Evolutionary conservation across 2,888 invertebrate genomes (phyloP).

Genomic region (Aphodius granarius): DNA sequence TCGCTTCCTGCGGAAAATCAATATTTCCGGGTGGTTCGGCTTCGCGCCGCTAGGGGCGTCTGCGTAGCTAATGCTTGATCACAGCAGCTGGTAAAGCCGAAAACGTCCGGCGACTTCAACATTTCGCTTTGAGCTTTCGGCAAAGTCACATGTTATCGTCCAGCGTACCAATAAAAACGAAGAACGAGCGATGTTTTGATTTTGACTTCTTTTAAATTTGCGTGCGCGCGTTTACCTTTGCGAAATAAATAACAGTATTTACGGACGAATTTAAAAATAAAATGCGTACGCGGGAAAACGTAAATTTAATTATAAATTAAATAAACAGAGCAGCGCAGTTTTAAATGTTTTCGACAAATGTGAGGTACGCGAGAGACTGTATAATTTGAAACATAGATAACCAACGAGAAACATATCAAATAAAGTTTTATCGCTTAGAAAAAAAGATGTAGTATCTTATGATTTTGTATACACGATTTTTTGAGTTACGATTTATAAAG

Average conservation of each 20-base stretch:
- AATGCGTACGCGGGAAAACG: not conserved
- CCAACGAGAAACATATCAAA: not conserved
- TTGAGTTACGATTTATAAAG: not conserved
- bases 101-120: slow-evolving; percentile 17
- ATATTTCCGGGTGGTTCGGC: slow-evolving; percentile 18
- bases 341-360: not conserved
- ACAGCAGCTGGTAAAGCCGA: slow-evolving; percentile 26
- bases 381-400: slow-evolving; percentile 4
- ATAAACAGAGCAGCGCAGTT: not conserved
- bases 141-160: slow-evolving; percentile 7
- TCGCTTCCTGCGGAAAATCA: slow-evolving; percentile 17
- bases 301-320: slow-evolving; percentile 5
- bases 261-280: slow-evolving; percentile 9
- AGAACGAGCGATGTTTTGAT: not conserved
- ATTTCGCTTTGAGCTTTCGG: slow-evolving; percentile 15
- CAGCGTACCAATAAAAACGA: not conserved
- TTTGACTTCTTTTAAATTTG: not conserved
- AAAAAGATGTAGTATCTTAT: not conserved
- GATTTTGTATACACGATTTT: not conserved
- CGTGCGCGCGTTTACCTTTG: slow-evolving; percentile 8
- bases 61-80: slow-evolving; percentile 1
- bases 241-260: not conserved
- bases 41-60: slow-evolving; percentile 16
- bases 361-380: not conserved
- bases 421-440: not conserved